phyloP scores from a whole-genome alignment of 2,797 vertebrate species.

The Tarsius wallacei region DNA sequence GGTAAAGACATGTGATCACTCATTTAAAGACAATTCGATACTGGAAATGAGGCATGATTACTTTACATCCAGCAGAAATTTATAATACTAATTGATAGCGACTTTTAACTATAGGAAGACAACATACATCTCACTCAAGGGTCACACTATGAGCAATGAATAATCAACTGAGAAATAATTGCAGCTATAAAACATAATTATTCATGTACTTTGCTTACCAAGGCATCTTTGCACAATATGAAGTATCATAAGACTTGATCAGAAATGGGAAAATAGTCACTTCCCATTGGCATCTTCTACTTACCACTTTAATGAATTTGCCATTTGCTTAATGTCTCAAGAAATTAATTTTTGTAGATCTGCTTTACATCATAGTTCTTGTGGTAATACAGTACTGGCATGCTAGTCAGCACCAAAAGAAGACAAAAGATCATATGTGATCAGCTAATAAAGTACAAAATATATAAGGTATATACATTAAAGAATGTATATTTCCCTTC shows the following conservation, averaged over 20 bases:
- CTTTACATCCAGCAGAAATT: conserved; percentile 38
- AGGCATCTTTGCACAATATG: not conserved
- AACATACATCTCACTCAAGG: conserved; percentile 65
- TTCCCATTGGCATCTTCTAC: not conserved
- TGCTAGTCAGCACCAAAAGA: not conserved
- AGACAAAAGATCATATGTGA: not conserved
- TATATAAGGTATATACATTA: not conserved
- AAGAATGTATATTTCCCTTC: not conserved
- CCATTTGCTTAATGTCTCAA: not conserved
- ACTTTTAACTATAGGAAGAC: conserved; percentile 57
- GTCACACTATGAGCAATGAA: conserved; percentile 68
- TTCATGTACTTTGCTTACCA: conserved; percentile 48
- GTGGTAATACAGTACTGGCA: not conserved
- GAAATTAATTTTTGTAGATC: not conserved
- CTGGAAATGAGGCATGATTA: conserved; percentile 67
- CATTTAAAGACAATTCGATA: conserved; percentile 65
- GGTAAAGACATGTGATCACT: conserved; percentile 54
- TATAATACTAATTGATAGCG: conserved; percentile 56
- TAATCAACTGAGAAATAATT: conserved; percentile 72
- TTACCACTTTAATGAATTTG: not conserved
- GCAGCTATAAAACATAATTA: conserved; percentile 62
- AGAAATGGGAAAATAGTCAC: not conserved
- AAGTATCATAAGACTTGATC: not conserved
- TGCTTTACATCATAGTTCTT: not conserved
- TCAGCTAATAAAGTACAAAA: not conserved